These are phyloP conservation scores for Exocentrus adspersus DNA, from an alignment of 2,888 invertebrate species.

Conservation along the genomic window DNA sequence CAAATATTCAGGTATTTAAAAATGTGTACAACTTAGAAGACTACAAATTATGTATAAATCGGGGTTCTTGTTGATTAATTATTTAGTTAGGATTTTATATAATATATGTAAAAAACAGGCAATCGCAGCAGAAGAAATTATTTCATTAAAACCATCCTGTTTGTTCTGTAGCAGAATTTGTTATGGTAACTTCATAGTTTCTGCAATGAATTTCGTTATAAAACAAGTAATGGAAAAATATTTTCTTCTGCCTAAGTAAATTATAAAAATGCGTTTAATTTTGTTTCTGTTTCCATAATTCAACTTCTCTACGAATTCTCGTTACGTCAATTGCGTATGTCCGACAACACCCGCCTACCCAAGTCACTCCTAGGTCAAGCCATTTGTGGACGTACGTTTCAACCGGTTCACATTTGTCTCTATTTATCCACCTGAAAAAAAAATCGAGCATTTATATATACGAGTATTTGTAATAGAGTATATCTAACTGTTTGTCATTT, in stretches of 20 bases:
- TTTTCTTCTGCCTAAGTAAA: neutral
- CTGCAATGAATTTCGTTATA: too few species aligned
- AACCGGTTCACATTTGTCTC: slow-evolving; percentile 76
- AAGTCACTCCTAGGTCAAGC: slow-evolving; percentile 82
- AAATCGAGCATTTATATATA: too few species aligned
- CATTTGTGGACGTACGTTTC: slow-evolving; percentile 81
- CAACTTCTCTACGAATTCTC: slow-evolving; percentile 74
- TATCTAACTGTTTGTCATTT: too few species aligned
- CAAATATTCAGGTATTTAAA: slow-evolving; percentile 8
- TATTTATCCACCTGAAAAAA: slow-evolving; percentile 74
- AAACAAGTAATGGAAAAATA: slow-evolving; percentile 10
- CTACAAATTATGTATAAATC: neutral
- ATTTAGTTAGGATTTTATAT: too few species aligned
- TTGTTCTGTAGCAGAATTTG: neutral
- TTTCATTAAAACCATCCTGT: neutral
- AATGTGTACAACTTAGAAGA: slow-evolving; percentile 7
- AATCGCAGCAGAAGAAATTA: too few species aligned
- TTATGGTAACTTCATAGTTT: too few species aligned
- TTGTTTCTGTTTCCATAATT: slow-evolving; percentile 60
- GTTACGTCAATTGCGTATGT: slow-evolving; percentile 84
- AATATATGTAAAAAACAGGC: neutral
- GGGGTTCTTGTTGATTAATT: too few species aligned
- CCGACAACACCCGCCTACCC: slow-evolving; percentile 93
- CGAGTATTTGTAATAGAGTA: too few species aligned
- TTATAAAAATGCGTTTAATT: neutral